A percentile compares a stretch with the other conserved stretches of the same genome.
These are phyloP conservation scores for Pyxicephalus adspersus DNA, from an alignment of 2,113 vertebrate genomes.

Conservation along the genomic window DNA sequence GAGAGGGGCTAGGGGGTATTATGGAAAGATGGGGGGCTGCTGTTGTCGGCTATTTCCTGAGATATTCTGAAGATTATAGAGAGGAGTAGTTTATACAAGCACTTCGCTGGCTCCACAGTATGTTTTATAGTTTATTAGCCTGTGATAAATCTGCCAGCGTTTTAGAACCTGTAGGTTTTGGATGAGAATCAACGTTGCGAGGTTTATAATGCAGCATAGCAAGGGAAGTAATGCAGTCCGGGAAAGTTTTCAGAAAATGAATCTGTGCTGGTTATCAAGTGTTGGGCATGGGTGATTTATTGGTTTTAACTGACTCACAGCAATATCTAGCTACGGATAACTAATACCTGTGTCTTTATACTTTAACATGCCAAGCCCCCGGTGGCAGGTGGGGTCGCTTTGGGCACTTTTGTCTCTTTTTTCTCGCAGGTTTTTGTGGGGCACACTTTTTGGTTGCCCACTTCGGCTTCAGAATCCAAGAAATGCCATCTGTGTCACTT, in stretches of 20 bases:
- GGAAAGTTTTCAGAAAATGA: not conserved
- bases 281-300: too few relatives aligned
- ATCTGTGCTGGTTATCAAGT: too few relatives aligned
- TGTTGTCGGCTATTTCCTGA: not conserved
- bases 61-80: not conserved
- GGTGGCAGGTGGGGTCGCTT: too few relatives aligned
- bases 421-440: too few relatives aligned
- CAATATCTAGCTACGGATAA: too few relatives aligned
- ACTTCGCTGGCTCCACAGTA: not conserved
- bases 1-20: not conserved
- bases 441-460: too few relatives aligned
- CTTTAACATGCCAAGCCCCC: too few relatives aligned
- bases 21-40: not conserved
- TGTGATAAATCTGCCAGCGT: conserved; percentile 2
- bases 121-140: conserved; percentile 14
- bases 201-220: conserved; percentile 22
- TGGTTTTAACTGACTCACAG: too few relatives aligned
- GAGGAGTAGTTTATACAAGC: not conserved
- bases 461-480: too few relatives aligned
- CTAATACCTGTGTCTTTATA: too few relatives aligned
- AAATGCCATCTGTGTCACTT: too few relatives aligned
- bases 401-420: too few relatives aligned
- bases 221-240: not conserved
- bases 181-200: conserved; percentile 10
- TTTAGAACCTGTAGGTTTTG: conserved; percentile 15